phyloP scores from a whole-genome alignment of 2,888 invertebrate genomes.

The Tiliacea aurago region DNA sequence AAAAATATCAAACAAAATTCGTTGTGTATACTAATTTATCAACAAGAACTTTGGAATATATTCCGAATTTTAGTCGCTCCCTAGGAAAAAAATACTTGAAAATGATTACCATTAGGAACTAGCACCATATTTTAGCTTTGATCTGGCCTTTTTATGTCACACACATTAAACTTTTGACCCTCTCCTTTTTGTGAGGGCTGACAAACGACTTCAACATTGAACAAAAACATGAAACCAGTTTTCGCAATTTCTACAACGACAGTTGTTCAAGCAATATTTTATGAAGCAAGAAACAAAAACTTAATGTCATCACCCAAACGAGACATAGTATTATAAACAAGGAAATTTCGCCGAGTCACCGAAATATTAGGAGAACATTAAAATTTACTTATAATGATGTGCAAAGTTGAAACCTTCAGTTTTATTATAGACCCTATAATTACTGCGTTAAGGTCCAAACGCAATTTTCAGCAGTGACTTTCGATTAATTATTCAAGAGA shows the following conservation, averaged over 20 bases:
- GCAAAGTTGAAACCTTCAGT: constrained; percentile 59
- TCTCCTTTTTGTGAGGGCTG: constrained; percentile 27
- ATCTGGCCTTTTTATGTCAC: constrained; percentile 11
- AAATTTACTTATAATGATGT: constrained; percentile 71
- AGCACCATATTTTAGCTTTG: constrained; percentile 11
- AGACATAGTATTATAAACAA: constrained; percentile 56
- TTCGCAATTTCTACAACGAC: constrained; percentile 22
- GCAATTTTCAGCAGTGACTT: constrained; percentile 12
- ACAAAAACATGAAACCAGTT: constrained; percentile 40
- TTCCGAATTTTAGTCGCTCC: neutral
- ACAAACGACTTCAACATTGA: constrained; percentile 19
- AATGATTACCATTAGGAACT: neutral
- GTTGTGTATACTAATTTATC: neutral
- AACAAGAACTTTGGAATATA: neutral
- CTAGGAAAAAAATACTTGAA: neutral
- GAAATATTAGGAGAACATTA: constrained; percentile 72
- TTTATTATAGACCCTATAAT: constrained; percentile 26
- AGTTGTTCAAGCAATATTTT: constrained; percentile 58
- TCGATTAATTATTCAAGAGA: constrained; percentile 59
- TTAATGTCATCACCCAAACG: constrained; percentile 62
- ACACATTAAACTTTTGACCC: constrained; percentile 25
- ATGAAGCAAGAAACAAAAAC: constrained; percentile 59
- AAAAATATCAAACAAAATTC: neutral
- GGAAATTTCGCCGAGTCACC: constrained; percentile 66
- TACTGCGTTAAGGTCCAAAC: constrained; percentile 16